Base-by-base conservation (phyloP, 2,113 vertebrate genomes). In the Dunckerocampus dactyliophorus region DNA sequence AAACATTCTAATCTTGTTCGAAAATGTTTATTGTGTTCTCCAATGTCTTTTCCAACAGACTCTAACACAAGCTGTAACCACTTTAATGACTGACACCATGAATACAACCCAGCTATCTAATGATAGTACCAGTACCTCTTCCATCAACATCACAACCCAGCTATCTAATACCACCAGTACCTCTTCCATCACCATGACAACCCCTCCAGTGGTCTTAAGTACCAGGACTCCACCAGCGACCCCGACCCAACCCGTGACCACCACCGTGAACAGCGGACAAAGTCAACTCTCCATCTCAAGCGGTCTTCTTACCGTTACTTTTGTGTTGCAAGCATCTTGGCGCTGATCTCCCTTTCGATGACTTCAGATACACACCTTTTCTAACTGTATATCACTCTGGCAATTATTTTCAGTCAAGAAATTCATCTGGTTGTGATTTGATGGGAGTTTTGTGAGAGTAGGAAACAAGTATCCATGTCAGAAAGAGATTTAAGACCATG, bases 231-330 rank as follows among this genome's bases (percentile, higher is more conserved):
- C 13, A 43, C 39, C 39, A 2, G 39, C 7, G 31, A 34, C 7
- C 31, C 31, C 31, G 21, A 50, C 4, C 48, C 48, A 22, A 22
- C 11, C 48, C 14, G 48, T 21, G 48, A 14, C 20, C 48, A 22
- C 48, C 21, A 14, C n/a, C 0, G 0, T 66, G 47, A 47, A 1
- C 19, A 73, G 4, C 1, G 68, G 66, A 28, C 56, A 71, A 43
- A 64, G 47, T 42, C 28, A 3, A 59, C 20, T 22, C 46, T 3
- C 62, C 47, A 15, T n/a, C 39, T 64, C 59, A 14, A 0, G 60
- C 31, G 1, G 8, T 15, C 56, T 82, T 55, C 62, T 83, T 58
- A 20, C 72, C 1, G 73, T 43, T 37, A 55, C 49, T 15, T 8
- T 63, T n/a, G 24, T 15, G 19, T 63, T 75, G 15, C 74, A 24